Evolutionary conservation across 2,888 invertebrate species (phyloP), one percentile per base, ranked within the genome.

Genomic region (Sicus ferrugineus): DNA sequence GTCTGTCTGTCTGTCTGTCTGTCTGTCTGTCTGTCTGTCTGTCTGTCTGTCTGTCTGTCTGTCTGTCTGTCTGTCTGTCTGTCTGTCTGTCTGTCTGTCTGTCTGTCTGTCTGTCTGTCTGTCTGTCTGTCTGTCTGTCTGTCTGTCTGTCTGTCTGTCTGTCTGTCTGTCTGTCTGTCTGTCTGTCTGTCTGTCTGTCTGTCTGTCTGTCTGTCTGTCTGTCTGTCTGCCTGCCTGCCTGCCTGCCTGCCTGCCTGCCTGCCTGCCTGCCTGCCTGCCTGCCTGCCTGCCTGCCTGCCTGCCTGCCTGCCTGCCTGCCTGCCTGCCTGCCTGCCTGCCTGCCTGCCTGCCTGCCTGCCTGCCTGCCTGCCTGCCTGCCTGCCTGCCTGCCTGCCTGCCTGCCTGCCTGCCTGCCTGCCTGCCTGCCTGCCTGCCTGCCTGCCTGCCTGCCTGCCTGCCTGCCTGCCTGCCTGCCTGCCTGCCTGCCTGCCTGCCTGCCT

Each of bases 71-170:
- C 54, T 54, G 54, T 11, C 54, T 54, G 54, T 54, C 54, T 54
- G 54, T 11, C 54, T 54, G 54, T 54, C 54, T 54, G 54, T 11
- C 54, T 54, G 54, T 54, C 54, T 54, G 54, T 11, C 54, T 54
- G 54, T 54, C 54, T 54, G 54, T 11, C 54, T 54, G 54, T 54
- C 54, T 54, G 54, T 11, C 54, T 54, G 54, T 54, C 54, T 54
- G 54, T 11, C 54, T 54, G 54, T 54, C 52, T 52, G 52, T 19
- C 52, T 52, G 52, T 19, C 52, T 52, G 52, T 52, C 52, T 52
- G 52, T 19, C 52, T 52, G 52, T 52, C 52, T 52, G 52, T 19
- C 52, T 52, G 52, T 52, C 52, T 52, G 21, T 52, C 52, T 52
- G 52, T 19, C 52, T 52, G 52, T 52, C 52, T 52, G 52, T 19